Evolutionary conservation across 2,113 vertebrate genomes (phyloP).

Genomic region (Zosterops borbonicus): DNA sequence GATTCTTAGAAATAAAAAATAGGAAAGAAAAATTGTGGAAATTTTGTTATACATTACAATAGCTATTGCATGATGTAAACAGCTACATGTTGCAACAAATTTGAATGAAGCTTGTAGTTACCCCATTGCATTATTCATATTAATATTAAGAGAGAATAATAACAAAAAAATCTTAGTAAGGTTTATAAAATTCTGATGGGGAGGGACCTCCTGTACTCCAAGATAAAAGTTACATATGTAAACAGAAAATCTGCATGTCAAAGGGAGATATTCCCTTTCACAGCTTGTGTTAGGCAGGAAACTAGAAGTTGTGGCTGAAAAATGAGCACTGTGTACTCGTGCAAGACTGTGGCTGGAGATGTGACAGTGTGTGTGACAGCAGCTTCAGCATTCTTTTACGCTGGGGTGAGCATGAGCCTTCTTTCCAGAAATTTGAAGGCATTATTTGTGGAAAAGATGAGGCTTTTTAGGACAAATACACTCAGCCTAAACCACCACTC

Average conservation of each 20-base stretch:
- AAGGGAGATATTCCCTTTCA: not conserved
- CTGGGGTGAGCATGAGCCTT: not conserved
- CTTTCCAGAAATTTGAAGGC: not conserved
- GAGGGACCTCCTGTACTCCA: not conserved
- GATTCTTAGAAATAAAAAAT: not conserved
- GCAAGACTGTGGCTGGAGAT: not conserved
- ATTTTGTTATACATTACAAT: not conserved
- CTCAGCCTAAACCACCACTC: not conserved
- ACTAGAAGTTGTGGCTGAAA: conserved; percentile 13
- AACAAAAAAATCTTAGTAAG: not conserved
- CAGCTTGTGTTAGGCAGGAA: not conserved
- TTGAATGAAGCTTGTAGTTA: not conserved
- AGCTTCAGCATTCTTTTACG: not conserved
- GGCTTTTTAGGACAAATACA: not conserved
- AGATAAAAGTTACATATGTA: not conserved
- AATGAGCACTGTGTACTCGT: not conserved
- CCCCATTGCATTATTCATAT: not conserved
- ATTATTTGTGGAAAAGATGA: not conserved
- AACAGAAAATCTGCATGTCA: not conserved
- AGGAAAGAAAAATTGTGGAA: not conserved
- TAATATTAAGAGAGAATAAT: not conserved
- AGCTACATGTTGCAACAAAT: not conserved
- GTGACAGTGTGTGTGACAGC: not conserved
- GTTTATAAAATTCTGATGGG: not conserved
- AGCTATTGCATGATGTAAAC: not conserved